Evolutionary conservation across 2,797 vertebrate genomes (phyloP).

Genomic region (Squalus acanthias): DNA sequence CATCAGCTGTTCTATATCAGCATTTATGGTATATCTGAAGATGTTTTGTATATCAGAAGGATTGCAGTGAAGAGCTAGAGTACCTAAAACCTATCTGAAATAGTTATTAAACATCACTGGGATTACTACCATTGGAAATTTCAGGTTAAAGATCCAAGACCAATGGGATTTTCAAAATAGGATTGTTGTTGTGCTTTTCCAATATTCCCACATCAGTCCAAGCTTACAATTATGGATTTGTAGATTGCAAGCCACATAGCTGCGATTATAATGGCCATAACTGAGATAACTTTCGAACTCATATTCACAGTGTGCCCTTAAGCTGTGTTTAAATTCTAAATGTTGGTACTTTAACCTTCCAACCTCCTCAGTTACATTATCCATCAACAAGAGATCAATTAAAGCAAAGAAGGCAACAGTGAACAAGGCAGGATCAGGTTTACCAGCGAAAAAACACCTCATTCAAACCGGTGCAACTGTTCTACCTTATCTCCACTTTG

Average conservation of each 20-base stretch:
- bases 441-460: not conserved
- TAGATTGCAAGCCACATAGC: not conserved
- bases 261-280: not conserved
- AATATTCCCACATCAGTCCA: not conserved
- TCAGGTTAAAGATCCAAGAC: not conserved
- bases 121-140: not conserved
- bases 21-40: not conserved
- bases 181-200: not conserved
- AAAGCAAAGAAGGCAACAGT: not conserved
- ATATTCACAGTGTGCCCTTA: not conserved
- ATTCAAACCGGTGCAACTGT: not conserved
- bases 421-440: not conserved
- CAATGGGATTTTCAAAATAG: not conserved
- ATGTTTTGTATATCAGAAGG: not conserved
- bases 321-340: not conserved
- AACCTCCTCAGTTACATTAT: not conserved
- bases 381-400: not conserved
- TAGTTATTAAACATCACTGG: not conserved
- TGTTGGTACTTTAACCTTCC: not conserved
- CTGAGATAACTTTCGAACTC: not conserved
- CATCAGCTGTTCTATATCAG: not conserved
- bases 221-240: not conserved
- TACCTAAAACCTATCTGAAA: not conserved
- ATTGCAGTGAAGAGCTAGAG: not conserved
- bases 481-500: not conserved